These are phyloP conservation scores for Axea sp. DNA, from an alignment of 2,888 invertebrate species.

Conservation along the genomic window DNA sequence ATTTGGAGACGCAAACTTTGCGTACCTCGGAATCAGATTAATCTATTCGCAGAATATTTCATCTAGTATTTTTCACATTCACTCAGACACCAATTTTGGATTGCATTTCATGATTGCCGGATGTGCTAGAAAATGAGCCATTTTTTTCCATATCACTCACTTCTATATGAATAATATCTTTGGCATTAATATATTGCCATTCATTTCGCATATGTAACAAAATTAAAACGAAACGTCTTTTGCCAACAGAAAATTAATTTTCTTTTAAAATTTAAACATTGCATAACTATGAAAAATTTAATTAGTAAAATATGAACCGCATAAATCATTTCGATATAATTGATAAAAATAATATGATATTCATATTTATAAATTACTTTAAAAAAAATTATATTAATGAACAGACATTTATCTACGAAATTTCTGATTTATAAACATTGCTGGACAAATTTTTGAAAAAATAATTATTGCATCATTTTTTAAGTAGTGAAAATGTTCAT, in stretches of 20 bases:
- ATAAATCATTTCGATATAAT: too few relatives aligned
- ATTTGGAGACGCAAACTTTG: constrained; percentile 47
- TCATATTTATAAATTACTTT: too few relatives aligned
- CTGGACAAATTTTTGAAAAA: too few relatives aligned
- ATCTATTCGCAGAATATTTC: constrained; percentile 53
- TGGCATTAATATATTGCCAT: constrained; percentile 44
- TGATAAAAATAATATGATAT: too few relatives aligned
- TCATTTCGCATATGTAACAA: constrained; percentile 12
- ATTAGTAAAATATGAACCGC: neutral
- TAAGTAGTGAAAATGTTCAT: too few relatives aligned
- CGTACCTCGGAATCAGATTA: constrained; percentile 41
- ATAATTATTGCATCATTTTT: too few relatives aligned
- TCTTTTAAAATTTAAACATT: constrained; percentile 3
- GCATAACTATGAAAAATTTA: too few relatives aligned
- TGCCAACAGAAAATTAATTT: constrained; percentile 29
- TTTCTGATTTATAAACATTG: too few relatives aligned
- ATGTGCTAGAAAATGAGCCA: constrained; percentile 31
- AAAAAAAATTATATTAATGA: too few relatives aligned
- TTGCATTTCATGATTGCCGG: constrained; percentile 38
- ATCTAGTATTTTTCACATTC: constrained; percentile 36
- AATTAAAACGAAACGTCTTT: constrained; percentile 20
- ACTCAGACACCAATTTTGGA: constrained; percentile 26
- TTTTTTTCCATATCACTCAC: constrained; percentile 18
- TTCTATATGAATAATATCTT: constrained; percentile 29
- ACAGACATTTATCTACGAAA: too few relatives aligned